Base-by-base conservation (phyloP, 2,113 vertebrate species). In the Rhabdornis inornatus region DNA sequence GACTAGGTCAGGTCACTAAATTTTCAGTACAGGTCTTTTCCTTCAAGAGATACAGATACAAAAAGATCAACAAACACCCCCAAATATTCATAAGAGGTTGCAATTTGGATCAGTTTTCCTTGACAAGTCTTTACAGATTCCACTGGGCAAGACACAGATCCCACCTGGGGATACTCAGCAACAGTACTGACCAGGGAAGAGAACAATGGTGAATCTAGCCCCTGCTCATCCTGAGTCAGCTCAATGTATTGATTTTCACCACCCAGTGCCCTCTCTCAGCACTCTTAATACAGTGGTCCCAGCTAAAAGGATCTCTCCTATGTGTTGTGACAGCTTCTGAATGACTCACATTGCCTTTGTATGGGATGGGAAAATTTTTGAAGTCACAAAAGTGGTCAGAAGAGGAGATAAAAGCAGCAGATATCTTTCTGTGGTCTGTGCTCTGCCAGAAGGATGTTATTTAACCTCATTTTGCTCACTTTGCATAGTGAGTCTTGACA, bases 181-280 rank as follows among this genome's bases (percentile, higher is more conserved):
- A 7, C 5, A 37, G 33, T 10, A 57, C 22, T 0, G 2, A 33
- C 15, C 35, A 85, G 28, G 18, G 28, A 86, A 83, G 27, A 92
- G 31, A 40, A 59, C 1, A 5, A 16, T 27, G 20, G 23, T 0
- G 0, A 45, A 31, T 24, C 13, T 20, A 82, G 15, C 6, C 23
- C 27, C 59, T 74, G 17, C 7, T 66, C 30, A 77, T 40, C 37
- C 20, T 13, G 12, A 80, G 31, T 30, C 55, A 77, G n/a, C 14
- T 83, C 24, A 61, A 1, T 47, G n/a, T 7, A n/a, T 40, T 31
- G 25, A 84, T 52, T 53, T 89, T 92, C 17, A 53, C 14, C 55
- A 50, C 39, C 60, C 28, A 28, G 4, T 45, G 53, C 14, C 23
- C 6, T 66, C n/a, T 33, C 50, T 45, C 42, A 35, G 10, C 69